A percentile compares a stretch with the other conserved stretches of the same genome.
Evolutionary conservation across 2,888 invertebrate species (phyloP).

Genomic region (Sphaeridia pumilis): DNA sequence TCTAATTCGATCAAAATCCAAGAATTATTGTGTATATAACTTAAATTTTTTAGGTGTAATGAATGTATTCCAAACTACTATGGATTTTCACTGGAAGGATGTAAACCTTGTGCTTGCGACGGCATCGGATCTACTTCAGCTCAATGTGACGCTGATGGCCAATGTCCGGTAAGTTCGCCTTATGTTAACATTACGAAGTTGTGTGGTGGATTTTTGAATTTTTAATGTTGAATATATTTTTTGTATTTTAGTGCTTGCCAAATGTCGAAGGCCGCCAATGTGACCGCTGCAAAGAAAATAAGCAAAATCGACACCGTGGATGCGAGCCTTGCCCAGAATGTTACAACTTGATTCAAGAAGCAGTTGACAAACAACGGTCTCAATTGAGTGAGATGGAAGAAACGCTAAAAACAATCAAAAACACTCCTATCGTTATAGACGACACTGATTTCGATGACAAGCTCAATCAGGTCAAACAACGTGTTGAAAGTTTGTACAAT

Average conservation of each 20-base stretch:
- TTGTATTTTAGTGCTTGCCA: constrained; percentile 54
- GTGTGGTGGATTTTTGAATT: too few species aligned
- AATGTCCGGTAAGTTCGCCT: constrained; percentile 58
- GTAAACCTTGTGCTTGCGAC: constrained; percentile 78
- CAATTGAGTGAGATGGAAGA: constrained; percentile 63
- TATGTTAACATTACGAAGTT: too few species aligned
- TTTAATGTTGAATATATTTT: too few species aligned
- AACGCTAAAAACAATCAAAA: constrained; percentile 74
- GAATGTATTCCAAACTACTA: constrained; percentile 66
- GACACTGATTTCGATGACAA: constrained; percentile 82
- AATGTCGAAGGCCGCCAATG: constrained; percentile 89
- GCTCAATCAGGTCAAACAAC: constrained; percentile 59
- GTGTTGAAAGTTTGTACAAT: constrained; percentile 60
- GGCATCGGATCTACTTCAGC: constrained; percentile 72
- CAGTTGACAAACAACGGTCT: constrained; percentile 61
- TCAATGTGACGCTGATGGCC: constrained; percentile 77
- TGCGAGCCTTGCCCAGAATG: constrained; percentile 87
- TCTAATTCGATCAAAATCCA: too few species aligned
- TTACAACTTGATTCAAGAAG: constrained; percentile 84
- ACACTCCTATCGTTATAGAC: constrained; percentile 79
- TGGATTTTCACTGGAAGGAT: constrained; percentile 69
- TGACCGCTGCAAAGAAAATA: constrained; percentile 94
- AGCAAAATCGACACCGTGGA: constrained; percentile 76
- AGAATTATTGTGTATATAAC: too few species aligned
- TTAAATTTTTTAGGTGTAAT: constrained; percentile 50